Base-by-base conservation (phyloP, 2,797 vertebrate species). In the Acrossocheilus wenchowensis region DNA sequence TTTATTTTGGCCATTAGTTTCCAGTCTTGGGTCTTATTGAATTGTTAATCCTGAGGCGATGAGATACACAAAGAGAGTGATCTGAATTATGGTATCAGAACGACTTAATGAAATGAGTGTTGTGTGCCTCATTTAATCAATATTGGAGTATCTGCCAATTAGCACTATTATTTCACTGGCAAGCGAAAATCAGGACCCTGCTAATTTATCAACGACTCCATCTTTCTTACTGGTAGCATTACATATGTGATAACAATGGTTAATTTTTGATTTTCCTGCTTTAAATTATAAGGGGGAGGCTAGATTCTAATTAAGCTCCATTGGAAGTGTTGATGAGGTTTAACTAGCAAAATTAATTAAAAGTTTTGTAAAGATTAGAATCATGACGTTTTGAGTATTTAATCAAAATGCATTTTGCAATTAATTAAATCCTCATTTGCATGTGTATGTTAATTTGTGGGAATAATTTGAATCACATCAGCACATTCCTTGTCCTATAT, bases 301-400 rank as follows among this genome's bases (percentile, higher is more conserved):
- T 86, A 82, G 85, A 90, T 93, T 93, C 93, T 95, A 95, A 96
- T 96, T 95, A 95, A 91, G 91, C 93, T 92, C 92, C 91, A 94
- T 95, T 95, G 94, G 95, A 94, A 94, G 91, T 94, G 93, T 94
- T 96, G 94, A 96, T 95, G 95, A 96, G 94, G 92, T 95, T 95
- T 95, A 95, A 96, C 94, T 91, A 90, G 93, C 91, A 93, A 95
- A 96, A 95, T 96, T 96, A 96, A 96, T 96, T 95, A 96, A 95
- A 95, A 94, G 91, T 93, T 93, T 92, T 91, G 93, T 94, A 93
- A 94, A 95, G 95, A 96, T 96, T 95, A 94, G 92, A 95, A 95
- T 96, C 94, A 93, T 95, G 93, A 95, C 92, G 93, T 95, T 95
- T 95, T 90, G 93, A 95, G 94, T 93, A 94, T 95, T 96, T 95